These are phyloP conservation scores for Salvator merianae DNA, from an alignment of 2,113 vertebrate genomes.

Conservation along the genomic window DNA sequence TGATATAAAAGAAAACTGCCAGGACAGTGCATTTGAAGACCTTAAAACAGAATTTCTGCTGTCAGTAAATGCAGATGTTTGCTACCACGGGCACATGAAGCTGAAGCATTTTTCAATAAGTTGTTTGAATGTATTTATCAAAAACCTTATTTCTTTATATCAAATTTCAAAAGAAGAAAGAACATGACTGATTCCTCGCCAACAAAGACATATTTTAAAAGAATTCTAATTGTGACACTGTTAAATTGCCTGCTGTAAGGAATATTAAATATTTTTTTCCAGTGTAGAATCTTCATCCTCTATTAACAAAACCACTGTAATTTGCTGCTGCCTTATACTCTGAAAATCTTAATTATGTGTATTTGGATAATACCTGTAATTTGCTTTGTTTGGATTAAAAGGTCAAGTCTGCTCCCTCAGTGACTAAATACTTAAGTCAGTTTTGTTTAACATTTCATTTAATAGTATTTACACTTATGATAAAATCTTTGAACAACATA, in stretches of 20 bases:
- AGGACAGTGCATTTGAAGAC: slow-evolving; percentile 1
- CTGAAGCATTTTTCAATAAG: neutral
- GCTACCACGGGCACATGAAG: neutral
- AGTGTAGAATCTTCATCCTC: neutral
- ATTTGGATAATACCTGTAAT: slow-evolving; percentile 23
- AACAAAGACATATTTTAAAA: neutral
- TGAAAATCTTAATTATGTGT: slow-evolving; percentile 12
- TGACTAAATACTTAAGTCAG: neutral
- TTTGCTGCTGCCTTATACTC: neutral
- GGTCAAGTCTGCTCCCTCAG: slow-evolving; percentile 6
- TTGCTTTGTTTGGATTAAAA: slow-evolving; percentile 28
- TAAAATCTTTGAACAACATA: slow-evolving; percentile 24
- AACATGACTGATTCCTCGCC: neutral
- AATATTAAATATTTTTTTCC: neutral
- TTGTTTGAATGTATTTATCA: neutral
- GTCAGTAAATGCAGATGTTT: neutral
- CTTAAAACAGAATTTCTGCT: neutral
- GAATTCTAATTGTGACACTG: neutral
- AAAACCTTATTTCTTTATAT: neutral
- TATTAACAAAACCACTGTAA: neutral
- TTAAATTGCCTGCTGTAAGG: neutral
- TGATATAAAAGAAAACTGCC: neutral
- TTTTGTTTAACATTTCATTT: slow-evolving; percentile 16
- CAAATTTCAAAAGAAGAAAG: too few relatives aligned
- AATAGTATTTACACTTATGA: slow-evolving; percentile 12